Evolutionary conservation across 1,140 invertebrate species (phyloP).

Genomic region (Drosophila hydei): DNA sequence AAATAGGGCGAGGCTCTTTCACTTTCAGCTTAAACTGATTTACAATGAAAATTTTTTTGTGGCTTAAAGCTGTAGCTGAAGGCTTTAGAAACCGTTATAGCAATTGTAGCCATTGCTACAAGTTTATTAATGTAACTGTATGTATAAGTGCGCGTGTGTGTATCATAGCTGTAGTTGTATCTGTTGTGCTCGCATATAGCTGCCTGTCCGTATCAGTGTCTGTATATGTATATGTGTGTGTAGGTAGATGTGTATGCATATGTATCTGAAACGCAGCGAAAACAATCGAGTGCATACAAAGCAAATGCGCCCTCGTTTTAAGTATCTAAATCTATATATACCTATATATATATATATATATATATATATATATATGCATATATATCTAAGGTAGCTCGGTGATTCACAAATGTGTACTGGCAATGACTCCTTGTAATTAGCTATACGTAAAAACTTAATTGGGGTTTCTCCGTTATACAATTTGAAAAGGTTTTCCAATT

Average conservation of each 20-base stretch:
- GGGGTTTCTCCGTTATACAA: no score
- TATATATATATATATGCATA: neutral
- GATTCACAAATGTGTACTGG: no score
- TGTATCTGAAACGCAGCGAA: conserved; percentile 1
- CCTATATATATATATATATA: neutral
- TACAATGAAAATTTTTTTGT: conserved; percentile 6
- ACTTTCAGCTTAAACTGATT: conserved; percentile 34
- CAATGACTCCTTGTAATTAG: no score
- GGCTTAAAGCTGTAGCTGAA: conserved; percentile 8
- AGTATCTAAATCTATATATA: no score
- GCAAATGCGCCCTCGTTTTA: conserved; percentile 7
- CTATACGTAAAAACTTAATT: no score
- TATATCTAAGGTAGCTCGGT: no score
- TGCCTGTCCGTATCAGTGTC: neutral
- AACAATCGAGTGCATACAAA: conserved; percentile 1
- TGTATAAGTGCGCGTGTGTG: neutral
- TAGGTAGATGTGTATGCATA: neutral
- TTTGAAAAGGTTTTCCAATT: no score
- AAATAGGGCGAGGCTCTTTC: conserved; percentile 32
- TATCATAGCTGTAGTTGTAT: neutral
- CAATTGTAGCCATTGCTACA: conserved; percentile 8
- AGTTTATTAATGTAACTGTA: neutral
- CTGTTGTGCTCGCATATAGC: neutral
- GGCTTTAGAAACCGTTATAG: conserved; percentile 14
- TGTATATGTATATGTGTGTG: neutral